These are phyloP conservation scores for Sebastes fasciatus DNA, from an alignment of 2,113 vertebrate genomes.

Conservation along the genomic window DNA sequence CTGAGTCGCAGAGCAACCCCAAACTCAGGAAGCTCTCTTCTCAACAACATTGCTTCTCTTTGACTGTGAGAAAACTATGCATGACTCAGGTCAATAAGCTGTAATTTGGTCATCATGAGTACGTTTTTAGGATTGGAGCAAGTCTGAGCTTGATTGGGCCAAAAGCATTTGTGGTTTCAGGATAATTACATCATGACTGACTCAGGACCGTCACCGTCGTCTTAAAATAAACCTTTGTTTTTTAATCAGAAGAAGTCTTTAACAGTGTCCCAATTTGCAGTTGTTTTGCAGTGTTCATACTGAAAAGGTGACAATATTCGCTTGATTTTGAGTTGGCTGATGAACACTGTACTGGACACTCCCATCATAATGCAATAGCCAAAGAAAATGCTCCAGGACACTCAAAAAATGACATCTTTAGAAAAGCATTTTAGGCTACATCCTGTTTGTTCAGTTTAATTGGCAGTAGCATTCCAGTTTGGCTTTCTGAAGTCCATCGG, in stretches of 20 bases:
- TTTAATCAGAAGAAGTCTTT: neutral
- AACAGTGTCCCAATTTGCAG: neutral
- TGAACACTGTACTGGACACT: neutral
- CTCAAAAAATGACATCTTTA: neutral
- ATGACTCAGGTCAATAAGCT: neutral
- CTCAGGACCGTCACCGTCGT: neutral
- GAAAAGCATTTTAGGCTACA: neutral
- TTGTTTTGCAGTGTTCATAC: no score
- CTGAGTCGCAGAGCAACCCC: constrained; percentile 14
- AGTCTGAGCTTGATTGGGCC: neutral
- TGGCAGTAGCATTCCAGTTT: neutral
- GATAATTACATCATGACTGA: neutral
- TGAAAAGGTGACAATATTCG: no score
- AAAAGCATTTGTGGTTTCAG: neutral
- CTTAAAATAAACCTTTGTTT: no score
- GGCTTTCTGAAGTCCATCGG: neutral
- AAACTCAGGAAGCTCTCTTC: neutral
- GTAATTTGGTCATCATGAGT: neutral
- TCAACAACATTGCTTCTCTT: neutral
- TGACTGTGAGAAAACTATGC: neutral
- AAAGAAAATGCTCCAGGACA: neutral
- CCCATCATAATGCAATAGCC: neutral
- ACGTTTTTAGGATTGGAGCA: neutral
- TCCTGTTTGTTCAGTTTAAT: neutral
- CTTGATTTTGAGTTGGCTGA: neutral